Evolutionary conservation across 2,113 vertebrate genomes (phyloP).

Genomic region (Cyanocitta stelleri): DNA sequence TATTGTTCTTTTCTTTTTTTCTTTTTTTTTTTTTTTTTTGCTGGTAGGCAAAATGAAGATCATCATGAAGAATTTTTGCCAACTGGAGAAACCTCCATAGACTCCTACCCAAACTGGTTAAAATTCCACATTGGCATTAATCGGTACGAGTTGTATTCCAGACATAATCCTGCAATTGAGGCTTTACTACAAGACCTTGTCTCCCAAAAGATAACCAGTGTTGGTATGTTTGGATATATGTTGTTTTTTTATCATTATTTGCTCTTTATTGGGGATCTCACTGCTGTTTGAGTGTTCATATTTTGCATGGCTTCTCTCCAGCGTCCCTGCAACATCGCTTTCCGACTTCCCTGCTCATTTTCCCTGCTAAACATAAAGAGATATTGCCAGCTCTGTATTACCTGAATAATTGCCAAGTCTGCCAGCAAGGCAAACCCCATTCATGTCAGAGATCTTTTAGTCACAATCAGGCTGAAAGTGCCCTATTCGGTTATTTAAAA

Average conservation of each 20-base stretch:
- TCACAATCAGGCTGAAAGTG: neutral
- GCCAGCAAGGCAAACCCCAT: neutral
- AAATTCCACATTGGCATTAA: constrained; percentile 98
- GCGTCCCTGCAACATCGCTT: neutral
- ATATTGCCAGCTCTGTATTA: neutral
- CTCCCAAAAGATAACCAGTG: constrained; percentile 91
- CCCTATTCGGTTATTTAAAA: neutral
- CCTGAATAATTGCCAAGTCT: neutral
- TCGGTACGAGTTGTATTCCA: constrained; percentile 92
- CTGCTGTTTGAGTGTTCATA: neutral
- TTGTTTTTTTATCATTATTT: neutral
- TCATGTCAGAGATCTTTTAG: neutral
- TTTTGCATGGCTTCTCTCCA: neutral
- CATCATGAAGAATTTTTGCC: constrained; percentile 81
- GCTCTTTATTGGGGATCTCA: neutral
- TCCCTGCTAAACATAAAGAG: neutral
- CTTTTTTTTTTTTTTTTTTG: neutral
- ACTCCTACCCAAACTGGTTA: constrained; percentile 97
- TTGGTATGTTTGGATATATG: constrained; percentile 80
- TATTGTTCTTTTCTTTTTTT: neutral
- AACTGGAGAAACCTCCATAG: constrained; percentile 80
- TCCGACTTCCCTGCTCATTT: neutral
- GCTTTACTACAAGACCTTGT: constrained; percentile 89
- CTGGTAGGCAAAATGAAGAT: constrained; percentile 81
- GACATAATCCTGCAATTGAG: constrained; percentile 87